A percentile compares a stretch with the other conserved stretches of the same genome.
Evolutionary conservation across 2,797 vertebrate genomes (phyloP).

Genomic region (Sebastes nivosus): DNA sequence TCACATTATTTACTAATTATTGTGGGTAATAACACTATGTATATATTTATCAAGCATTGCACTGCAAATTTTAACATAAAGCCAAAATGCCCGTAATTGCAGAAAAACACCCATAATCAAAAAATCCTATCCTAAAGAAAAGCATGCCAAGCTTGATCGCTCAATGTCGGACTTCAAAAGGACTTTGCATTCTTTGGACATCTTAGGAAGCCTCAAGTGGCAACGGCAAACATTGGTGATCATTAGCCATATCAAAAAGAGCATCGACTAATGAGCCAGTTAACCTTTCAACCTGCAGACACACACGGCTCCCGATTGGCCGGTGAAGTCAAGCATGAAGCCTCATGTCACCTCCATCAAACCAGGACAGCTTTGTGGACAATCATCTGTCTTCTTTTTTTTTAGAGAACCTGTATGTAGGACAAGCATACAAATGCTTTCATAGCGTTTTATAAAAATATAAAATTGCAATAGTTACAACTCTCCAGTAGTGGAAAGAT

Average conservation of each 20-base stretch:
- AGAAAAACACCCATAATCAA: neutral
- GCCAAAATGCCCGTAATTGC: too few relatives aligned
- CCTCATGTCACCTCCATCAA: slow-evolving; percentile 29
- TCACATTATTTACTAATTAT: too few relatives aligned
- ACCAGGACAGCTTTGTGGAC: neutral
- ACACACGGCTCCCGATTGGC: slow-evolving; percentile 29
- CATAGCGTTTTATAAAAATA: neutral
- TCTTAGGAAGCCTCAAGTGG: slow-evolving; percentile 4
- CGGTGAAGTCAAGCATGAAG: slow-evolving; percentile 33
- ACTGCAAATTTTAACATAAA: too few relatives aligned
- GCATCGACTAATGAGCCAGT: slow-evolving; percentile 63
- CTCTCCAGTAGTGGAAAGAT: neutral
- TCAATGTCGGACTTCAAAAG: slow-evolving; percentile 9
- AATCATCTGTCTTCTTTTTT: neutral
- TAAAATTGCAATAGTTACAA: neutral
- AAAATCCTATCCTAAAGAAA: neutral
- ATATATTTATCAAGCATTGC: too few relatives aligned
- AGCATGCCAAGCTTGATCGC: neutral
- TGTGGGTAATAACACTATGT: too few relatives aligned
- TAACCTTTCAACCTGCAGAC: slow-evolving; percentile 66
- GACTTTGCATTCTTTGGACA: slow-evolving; percentile 16
- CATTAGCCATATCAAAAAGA: slow-evolving; percentile 61
- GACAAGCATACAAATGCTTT: neutral
- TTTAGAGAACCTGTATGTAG: neutral
- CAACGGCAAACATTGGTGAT: slow-evolving; percentile 45